Evolutionary conservation across 1,140 invertebrate genomes (phyloP).

Genomic region (Riptortus pedestris): DNA sequence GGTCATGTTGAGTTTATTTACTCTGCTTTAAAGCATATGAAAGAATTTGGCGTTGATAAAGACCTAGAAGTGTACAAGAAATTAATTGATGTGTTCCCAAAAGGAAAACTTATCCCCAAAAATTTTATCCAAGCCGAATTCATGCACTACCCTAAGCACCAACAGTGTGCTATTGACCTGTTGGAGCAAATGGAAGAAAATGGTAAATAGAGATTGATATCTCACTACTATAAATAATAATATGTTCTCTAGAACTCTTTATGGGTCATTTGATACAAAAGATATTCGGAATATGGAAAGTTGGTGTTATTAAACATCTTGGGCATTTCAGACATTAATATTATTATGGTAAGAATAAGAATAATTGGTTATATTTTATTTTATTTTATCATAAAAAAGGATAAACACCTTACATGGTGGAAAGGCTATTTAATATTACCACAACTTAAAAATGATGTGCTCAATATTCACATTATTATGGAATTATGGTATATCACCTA

Average conservation of each 20-base stretch:
- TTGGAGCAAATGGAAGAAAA: slow-evolving; percentile 85
- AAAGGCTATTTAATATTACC: too few relatives aligned
- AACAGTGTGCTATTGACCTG: slow-evolving; percentile 77
- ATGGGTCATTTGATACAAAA: background rate
- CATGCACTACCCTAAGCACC: slow-evolving; percentile 88
- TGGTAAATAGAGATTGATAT: slow-evolving; percentile 41
- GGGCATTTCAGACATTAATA: too few relatives aligned
- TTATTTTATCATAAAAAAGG: too few relatives aligned
- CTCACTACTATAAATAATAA: background rate
- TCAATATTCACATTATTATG: too few relatives aligned
- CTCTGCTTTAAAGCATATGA: slow-evolving; percentile 74
- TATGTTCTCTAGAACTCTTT: background rate
- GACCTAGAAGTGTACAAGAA: slow-evolving; percentile 88
- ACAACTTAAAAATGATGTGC: too few relatives aligned
- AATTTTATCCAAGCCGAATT: slow-evolving; percentile 78
- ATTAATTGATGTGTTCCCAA: slow-evolving; percentile 82
- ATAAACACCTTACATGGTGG: too few relatives aligned
- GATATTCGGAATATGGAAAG: too few relatives aligned
- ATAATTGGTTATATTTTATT: too few relatives aligned
- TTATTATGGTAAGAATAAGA: too few relatives aligned
- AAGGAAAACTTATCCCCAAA: slow-evolving; percentile 73
- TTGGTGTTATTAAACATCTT: too few relatives aligned
- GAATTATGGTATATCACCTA: too few relatives aligned
- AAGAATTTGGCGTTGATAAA: slow-evolving; percentile 78
- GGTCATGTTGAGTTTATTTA: slow-evolving; percentile 92